These are phyloP conservation scores for Pipistrellus nathusii DNA, from an alignment of 2,797 vertebrate species.

Conservation along the genomic window DNA sequence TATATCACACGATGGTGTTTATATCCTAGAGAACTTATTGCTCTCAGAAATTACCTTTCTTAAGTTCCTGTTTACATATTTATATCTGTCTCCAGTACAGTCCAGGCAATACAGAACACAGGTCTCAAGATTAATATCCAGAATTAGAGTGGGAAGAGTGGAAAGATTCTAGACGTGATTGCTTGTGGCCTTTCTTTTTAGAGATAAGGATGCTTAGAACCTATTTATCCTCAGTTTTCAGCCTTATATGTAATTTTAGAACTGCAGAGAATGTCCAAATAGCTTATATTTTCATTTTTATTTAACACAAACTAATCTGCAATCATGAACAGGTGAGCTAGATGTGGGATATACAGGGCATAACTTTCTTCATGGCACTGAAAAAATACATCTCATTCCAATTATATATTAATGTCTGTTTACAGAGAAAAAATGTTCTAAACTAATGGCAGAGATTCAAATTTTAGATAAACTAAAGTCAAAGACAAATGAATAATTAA, in stretches of 20 bases:
- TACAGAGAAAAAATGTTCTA: background rate
- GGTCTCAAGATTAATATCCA: background rate
- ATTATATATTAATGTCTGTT: background rate
- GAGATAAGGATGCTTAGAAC: background rate
- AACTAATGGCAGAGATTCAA: slow-evolving; percentile 23
- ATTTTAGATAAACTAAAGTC: slow-evolving; percentile 40
- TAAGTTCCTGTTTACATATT: background rate
- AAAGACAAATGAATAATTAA: background rate
- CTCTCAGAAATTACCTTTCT: background rate
- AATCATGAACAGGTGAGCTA: background rate
- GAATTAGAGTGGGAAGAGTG: background rate
- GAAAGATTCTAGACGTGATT: background rate
- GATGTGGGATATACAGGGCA: background rate
- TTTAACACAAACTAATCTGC: slow-evolving; percentile 24
- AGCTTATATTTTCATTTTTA: background rate
- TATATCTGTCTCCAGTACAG: background rate
- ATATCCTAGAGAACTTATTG: background rate
- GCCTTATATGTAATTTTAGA: background rate
- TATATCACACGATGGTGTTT: background rate
- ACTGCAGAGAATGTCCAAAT: background rate
- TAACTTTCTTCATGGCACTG: background rate
- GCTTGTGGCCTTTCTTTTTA: background rate
- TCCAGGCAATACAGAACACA: background rate
- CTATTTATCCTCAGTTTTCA: slow-evolving; percentile 10
- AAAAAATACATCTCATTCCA: slow-evolving; percentile 36